Evolutionary conservation across 2,797 vertebrate genomes (phyloP).

Genomic region (Tinamus major): DNA sequence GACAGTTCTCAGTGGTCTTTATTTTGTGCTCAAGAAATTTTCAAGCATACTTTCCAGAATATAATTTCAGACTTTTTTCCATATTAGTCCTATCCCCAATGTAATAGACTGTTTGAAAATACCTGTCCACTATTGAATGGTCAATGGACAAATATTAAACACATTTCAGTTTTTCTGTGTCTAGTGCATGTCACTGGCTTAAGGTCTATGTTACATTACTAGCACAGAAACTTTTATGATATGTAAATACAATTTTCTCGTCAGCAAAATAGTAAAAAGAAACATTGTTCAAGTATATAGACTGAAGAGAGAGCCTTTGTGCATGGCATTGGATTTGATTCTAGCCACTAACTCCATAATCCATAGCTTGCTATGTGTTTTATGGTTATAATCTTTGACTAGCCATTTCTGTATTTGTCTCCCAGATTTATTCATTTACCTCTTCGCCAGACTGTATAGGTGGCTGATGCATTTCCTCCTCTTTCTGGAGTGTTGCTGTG

Average conservation of each 20-base stretch:
- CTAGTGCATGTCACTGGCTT: neutral
- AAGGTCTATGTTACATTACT: neutral
- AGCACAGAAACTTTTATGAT: neutral
- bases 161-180: neutral
- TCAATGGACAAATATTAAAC: neutral
- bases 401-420: neutral
- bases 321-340: neutral
- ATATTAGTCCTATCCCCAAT: neutral
- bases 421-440: neutral
- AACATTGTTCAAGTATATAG: neutral
- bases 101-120: neutral
- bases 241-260: neutral
- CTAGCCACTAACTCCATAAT: neutral
- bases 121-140: neutral
- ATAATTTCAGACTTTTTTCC: neutral
- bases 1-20: neutral
- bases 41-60: neutral
- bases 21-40: neutral
- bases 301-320: neutral
- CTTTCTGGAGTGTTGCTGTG: neutral
- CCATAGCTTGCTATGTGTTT: neutral
- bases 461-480: neutral
- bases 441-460: constrained; percentile 6
- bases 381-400: neutral
- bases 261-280: neutral